Evolutionary conservation across 2,888 invertebrate species (phyloP).

Genomic region (Lagria hirta): DNA sequence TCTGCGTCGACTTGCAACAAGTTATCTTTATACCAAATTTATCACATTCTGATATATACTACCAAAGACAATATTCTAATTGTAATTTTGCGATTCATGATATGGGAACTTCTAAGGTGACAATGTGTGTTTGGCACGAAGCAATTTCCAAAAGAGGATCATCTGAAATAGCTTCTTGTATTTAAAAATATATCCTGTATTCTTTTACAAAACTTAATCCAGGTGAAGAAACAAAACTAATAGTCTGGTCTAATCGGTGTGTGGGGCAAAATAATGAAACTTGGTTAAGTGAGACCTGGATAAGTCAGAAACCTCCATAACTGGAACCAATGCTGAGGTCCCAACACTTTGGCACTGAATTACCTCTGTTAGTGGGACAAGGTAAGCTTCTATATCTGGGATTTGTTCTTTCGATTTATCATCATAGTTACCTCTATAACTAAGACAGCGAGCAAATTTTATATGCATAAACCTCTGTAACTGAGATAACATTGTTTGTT

Average conservation of each 20-base stretch:
- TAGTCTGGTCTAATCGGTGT: not conserved
- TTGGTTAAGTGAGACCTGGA: no score
- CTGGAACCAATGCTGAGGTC: no score
- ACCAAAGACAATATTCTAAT: conserved; percentile 16
- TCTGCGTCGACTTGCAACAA: conserved; percentile 14
- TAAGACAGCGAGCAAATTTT: no score
- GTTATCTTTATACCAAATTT: conserved; percentile 12
- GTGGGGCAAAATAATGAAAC: not conserved
- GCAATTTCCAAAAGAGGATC: conserved; percentile 8
- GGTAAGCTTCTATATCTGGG: no score
- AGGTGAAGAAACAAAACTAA: not conserved
- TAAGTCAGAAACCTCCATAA: no score
- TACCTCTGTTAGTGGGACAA: no score
- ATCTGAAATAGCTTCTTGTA: conserved; percentile 5
- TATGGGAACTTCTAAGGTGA: conserved; percentile 13
- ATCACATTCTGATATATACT: conserved; percentile 11
- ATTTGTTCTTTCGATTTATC: no score
- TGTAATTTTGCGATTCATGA: conserved; percentile 19
- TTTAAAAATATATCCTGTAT: not conserved
- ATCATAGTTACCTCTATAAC: no score
- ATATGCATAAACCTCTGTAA: no score
- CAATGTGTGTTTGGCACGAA: conserved; percentile 17
- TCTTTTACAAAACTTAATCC: not conserved
- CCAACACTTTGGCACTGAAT: no score
- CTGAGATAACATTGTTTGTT: no score